phyloP scores from a whole-genome alignment of 35 echinoderm and acorn worm genomes.

The Apostichopus japonicus region DNA sequence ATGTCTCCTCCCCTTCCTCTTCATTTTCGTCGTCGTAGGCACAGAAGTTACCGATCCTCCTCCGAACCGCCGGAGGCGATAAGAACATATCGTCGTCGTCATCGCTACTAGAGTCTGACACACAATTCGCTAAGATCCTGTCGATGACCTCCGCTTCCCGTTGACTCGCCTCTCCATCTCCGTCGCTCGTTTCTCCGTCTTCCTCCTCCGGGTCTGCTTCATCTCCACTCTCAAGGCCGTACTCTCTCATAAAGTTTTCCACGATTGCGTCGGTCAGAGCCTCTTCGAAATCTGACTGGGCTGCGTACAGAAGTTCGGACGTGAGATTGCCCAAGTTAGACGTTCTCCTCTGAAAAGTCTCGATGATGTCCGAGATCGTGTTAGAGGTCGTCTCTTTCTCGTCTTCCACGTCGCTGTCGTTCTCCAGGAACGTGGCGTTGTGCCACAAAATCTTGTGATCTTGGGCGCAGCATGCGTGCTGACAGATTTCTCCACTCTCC shows the following conservation, averaged over 20 bases:
- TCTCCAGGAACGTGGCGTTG: slow-evolving; percentile 40
- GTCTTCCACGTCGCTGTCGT: slow-evolving; percentile 49
- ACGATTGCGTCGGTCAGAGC: slow-evolving; percentile 20
- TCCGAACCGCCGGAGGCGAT: slow-evolving; percentile 25
- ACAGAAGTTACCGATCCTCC: slow-evolving; percentile 34
- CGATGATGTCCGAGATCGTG: slow-evolving; percentile 10
- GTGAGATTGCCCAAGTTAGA: slow-evolving; percentile 21
- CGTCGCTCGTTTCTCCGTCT: slow-evolving; percentile 4
- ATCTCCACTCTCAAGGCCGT: not conserved
- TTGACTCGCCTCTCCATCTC: not conserved
- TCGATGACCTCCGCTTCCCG: slow-evolving; percentile 43
- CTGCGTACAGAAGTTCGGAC: slow-evolving; percentile 4
- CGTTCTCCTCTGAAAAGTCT: slow-evolving; percentile 41
- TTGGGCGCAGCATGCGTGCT: slow-evolving; percentile 36
- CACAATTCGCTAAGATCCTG: slow-evolving; percentile 48
- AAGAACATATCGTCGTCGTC: slow-evolving; percentile 52
- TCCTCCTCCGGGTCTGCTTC: not conserved
- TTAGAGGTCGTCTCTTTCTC: slow-evolving; percentile 17
- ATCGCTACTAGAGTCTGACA: slow-evolving; percentile 30
- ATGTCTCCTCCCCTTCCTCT: slow-evolving; percentile 8
- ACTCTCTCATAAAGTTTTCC: slow-evolving; percentile 35
- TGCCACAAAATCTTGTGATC: slow-evolving; percentile 51
- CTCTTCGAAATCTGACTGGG: slow-evolving; percentile 41
- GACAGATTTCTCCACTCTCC: slow-evolving; percentile 26
- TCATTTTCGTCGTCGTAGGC: not conserved